phyloP scores from a whole-genome alignment of 1,140 invertebrate genomes.

The Octopus sinensis region DNA sequence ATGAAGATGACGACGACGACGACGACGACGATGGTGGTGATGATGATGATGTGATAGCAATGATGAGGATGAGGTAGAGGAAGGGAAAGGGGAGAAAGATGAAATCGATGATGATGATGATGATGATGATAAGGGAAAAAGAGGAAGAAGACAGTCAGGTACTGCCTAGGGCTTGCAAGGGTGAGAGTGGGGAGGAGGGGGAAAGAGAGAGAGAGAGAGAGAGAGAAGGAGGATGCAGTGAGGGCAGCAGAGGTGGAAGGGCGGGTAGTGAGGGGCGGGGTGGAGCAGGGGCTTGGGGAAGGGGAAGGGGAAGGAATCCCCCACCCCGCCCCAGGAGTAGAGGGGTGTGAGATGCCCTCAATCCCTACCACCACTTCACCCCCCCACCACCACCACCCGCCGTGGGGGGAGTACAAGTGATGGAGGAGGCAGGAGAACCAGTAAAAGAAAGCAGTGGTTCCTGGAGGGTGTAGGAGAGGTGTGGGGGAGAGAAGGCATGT shows the following conservation, averaged over 20 bases:
- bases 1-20: too few species aligned
- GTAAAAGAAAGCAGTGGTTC: too few species aligned
- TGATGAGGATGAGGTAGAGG: neutral
- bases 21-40: too few species aligned
- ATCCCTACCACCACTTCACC: too few species aligned
- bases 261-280: neutral
- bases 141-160: neutral
- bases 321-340: neutral
- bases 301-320: neutral
- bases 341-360: too few species aligned
- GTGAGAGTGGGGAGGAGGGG: neutral
- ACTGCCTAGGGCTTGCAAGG: neutral
- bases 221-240: neutral
- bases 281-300: neutral
- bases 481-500: too few species aligned
- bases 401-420: too few species aligned
- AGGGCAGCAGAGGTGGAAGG: neutral
- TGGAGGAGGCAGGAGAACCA: too few species aligned
- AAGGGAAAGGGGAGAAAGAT: neutral
- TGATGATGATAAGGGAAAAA: neutral
- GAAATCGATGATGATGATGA: neutral
- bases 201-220: neutral
- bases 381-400: too few species aligned
- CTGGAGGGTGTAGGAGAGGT: too few species aligned
- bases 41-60: neutral